Evolutionary conservation across 2,113 vertebrate genomes (phyloP), one percentile per base, ranked within the genome.

Genomic region (Pachyramphus minor): DNA sequence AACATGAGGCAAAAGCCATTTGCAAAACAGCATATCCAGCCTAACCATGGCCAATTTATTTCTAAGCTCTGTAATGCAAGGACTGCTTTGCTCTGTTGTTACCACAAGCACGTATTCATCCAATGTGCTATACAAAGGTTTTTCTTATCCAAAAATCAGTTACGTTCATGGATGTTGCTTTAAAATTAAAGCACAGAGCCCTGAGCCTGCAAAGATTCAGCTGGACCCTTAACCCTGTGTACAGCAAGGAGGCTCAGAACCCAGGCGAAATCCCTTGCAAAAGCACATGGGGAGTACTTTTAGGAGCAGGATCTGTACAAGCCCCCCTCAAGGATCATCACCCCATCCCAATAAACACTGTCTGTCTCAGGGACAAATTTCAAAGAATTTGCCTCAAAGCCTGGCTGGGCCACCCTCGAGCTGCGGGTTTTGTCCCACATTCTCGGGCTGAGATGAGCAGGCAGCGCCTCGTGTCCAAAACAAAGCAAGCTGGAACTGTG

Each of bases 371-470:
- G 39, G 22, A 63, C 17, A 45, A 78, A 58, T 8, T 4, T 25
- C 28, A 42, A 35, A 84, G 30, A 44, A 66, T 37, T 37, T 8
- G 6, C 11, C 37, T 18, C 5, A 27, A 60, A 90, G 2, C 33
- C 41, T 52, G 41, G 3, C 35, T 53, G 45, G 27, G 63, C 24
- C 25, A 14, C 11, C 60, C 66, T 23, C 27, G 78, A 10, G 1
- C 22, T 42, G 52, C 17, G 8, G 74, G 6, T 64, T 81, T 69
- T 9, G 4, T n/a, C 63, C 27, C 52, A 3, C 1, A 1, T 2
- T 33, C 62, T 30, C 21, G 4, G 35, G 33, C 41, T 59, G 44
- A 20, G 55, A 4, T 0, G 5, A 11, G 11, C 1, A 0, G n/a
- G 44, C 35, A 64, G 37, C 25, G 50, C 31, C 24, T 31, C n/a